Base-by-base conservation (phyloP, 30 jellyfish, hydroid and myxozoan species). In the Phacellophora camtschatica region DNA sequence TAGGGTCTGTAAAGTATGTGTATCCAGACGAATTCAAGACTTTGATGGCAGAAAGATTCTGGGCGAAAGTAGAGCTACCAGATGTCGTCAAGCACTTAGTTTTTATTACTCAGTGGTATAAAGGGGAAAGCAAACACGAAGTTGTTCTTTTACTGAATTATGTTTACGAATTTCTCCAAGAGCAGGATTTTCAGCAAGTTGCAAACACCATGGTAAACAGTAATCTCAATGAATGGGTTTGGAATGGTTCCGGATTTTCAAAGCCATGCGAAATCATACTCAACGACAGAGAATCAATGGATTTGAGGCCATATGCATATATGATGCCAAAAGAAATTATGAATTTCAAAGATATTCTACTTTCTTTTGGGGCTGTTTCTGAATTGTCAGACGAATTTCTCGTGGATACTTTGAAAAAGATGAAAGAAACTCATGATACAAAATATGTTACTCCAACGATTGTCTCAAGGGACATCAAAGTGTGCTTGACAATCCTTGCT, bases 161-260 rank as follows among this genome's bases (percentile, higher is more conserved):
- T 0, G 57, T 79, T 0, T 63, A 64, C 49, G 2, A 20, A 6
- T 45, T 9, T 22, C 48, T 79, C 6, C 65, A 22, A 46, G 4
- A n/a, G 23, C 11, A 22, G 16, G 31, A 16, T 5, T 29, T 7
- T 9, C 41, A 43, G 10, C 29, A 18, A 3, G 27, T 35, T 1
- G 35, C 15, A 0, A 1, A 18, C 5, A 25, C 34, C 8, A 35
- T 15, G 16, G 31, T 15, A 63, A 0, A 24, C 9, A 5, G 11
- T 18, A n/a, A 24, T 1, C 6, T 19, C 15, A n/a, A 18, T 12
- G 37, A 32, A 33, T 79, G 90, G 90, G 68, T 79, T 15, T 66
- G 83, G 90, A 37, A 55, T 50, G 90, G 84, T 7, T 18, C 5
- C 12, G 83, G 83, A 3, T 79, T 79, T 34, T 56, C 71, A 12